Evolutionary conservation across 2,797 vertebrate species (phyloP).

Genomic region (Hippocampus kuda): DNA sequence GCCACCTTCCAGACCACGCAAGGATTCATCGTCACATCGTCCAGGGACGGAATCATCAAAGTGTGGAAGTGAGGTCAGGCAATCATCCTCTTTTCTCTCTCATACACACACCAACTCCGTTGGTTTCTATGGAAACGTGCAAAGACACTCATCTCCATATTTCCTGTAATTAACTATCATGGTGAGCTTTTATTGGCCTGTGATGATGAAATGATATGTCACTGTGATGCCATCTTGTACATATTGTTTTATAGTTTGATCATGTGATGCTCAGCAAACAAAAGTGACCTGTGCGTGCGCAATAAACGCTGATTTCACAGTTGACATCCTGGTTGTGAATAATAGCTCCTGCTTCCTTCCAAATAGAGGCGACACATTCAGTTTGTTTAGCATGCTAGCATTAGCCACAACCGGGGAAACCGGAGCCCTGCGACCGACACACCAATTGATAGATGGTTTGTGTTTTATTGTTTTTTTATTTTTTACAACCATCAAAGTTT

Average conservation of each 20-base stretch:
- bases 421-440: no score
- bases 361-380: neutral
- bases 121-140: neutral
- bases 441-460: no score
- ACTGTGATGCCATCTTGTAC: constrained; percentile 2
- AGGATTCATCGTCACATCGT: constrained; percentile 95
- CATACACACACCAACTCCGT: neutral
- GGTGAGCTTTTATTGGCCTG: neutral
- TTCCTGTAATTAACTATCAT: neutral
- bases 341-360: no score
- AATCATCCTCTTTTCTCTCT: neutral
- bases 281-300: neutral
- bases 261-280: neutral
- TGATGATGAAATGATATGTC: neutral
- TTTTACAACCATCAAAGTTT: no score
- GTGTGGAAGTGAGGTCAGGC: constrained; percentile 81
- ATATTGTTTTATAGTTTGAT: neutral
- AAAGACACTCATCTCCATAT: neutral
- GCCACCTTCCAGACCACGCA: constrained; percentile 97
- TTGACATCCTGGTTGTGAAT: neutral
- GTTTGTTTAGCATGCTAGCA: neutral
- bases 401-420: no score
- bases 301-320: neutral
- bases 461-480: no score
- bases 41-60: constrained; percentile 94